phyloP scores from a whole-genome alignment of 1,140 invertebrate species.

The Ceratitis capitata region DNA sequence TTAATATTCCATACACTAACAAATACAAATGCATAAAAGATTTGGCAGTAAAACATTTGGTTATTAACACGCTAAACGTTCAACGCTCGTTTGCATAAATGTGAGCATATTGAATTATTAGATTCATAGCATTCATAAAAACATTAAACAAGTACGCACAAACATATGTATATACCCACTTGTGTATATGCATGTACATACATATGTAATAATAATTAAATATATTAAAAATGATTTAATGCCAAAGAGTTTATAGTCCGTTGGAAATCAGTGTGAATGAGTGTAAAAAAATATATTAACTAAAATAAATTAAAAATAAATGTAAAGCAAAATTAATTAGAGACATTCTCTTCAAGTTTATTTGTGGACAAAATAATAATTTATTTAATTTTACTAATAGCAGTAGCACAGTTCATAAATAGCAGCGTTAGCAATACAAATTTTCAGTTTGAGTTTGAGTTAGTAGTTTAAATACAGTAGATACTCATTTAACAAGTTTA shows the following conservation, averaged over 20 bases:
- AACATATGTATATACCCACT: too few relatives aligned
- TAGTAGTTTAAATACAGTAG: background rate
- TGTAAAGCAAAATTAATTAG: too few relatives aligned
- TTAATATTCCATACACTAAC: constrained; percentile 4
- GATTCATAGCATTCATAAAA: background rate
- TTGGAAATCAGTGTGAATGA: background rate
- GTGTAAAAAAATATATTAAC: background rate
- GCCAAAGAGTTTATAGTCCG: background rate
- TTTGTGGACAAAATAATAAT: background rate
- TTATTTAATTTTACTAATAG: constrained; percentile 3
- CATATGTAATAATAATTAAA: background rate
- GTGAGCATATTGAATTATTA: background rate
- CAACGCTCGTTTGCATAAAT: background rate
- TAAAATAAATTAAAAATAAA: too few relatives aligned
- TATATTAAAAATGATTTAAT: background rate
- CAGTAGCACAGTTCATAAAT: constrained; percentile 23
- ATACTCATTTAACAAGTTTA: background rate
- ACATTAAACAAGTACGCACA: too few relatives aligned
- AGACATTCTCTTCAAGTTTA: background rate
- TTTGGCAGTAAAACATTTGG: background rate
- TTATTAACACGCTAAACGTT: constrained; percentile 9
- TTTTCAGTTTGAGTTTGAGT: too few relatives aligned
- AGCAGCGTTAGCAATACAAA: background rate
- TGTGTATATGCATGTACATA: too few relatives aligned
- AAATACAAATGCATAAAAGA: background rate